Conservation (phyloP, 2,113 vertebrate genomes). For the Morone chrysops region DNA sequence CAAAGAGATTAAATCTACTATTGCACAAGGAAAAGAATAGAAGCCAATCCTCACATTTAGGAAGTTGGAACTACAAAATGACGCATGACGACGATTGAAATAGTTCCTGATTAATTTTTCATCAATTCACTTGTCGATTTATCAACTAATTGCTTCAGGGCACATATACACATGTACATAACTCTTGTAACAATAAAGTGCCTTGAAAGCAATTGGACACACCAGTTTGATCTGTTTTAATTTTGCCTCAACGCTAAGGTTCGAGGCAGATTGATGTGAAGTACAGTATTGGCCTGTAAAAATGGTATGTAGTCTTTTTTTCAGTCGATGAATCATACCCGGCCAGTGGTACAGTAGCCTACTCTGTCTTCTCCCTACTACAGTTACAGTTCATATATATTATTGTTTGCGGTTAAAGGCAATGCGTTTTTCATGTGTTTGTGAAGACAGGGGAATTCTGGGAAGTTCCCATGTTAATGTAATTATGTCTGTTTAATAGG, state of each 20-base stretch:
- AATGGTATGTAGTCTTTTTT: not conserved
- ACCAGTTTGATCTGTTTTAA: not conserved
- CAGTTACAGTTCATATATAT: constrained; percentile 52
- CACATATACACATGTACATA: too few relatives aligned
- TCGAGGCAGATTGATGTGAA: not conserved
- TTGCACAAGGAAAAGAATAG: not conserved
- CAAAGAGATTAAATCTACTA: not conserved
- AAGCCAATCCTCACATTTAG: not conserved
- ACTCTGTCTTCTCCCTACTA: constrained; percentile 14
- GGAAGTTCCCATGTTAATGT: constrained; percentile 75
- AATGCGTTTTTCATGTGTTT: constrained; percentile 59
- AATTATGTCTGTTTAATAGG: constrained; percentile 71
- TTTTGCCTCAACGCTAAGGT: not conserved
- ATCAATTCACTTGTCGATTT: not conserved
- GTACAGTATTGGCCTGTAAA: not conserved
- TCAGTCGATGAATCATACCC: constrained; percentile 14
- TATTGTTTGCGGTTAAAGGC: constrained; percentile 50
- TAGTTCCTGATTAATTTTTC: not conserved
- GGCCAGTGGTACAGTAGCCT: constrained; percentile 33
- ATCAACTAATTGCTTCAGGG: not conserved
- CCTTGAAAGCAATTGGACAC: too few relatives aligned
- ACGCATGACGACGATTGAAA: not conserved
- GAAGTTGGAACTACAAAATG: not conserved
- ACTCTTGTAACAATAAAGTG: not conserved
- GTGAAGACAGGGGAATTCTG: constrained; percentile 65